phyloP scores from a whole-genome alignment of 2,888 invertebrate species.

The Neria commutata region DNA sequence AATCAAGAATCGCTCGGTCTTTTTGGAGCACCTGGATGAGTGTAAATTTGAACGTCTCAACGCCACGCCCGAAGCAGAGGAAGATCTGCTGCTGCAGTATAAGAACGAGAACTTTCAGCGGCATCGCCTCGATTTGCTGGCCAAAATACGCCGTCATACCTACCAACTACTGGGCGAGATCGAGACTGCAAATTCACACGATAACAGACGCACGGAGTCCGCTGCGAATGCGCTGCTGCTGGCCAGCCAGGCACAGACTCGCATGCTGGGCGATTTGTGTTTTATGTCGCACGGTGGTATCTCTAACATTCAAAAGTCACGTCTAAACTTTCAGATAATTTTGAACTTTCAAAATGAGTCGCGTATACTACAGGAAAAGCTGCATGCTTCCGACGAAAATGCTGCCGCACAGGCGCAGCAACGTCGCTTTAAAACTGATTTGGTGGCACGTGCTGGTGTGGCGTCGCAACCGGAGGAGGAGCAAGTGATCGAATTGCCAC shows the following conservation, averaged over 20 bases:
- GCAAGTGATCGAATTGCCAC: constrained; percentile 40
- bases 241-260: neutral
- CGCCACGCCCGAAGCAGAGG: constrained; percentile 32
- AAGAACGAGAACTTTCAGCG: constrained; percentile 40
- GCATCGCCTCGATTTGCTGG: constrained; percentile 40
- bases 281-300: constrained; percentile 38
- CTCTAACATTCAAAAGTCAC: constrained; percentile 36
- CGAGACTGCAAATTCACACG: too few relatives aligned
- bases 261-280: constrained; percentile 38
- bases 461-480: constrained; percentile 34
- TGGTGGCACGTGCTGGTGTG: neutral
- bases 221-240: neutral
- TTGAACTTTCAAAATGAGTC: constrained; percentile 38
- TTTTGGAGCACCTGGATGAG: constrained; percentile 34
- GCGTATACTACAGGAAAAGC: constrained; percentile 33
- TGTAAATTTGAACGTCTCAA: constrained; percentile 38
- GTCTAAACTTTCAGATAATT: constrained; percentile 37
- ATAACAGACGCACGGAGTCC: too few relatives aligned
- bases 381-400: constrained; percentile 33
- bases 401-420: constrained; percentile 22
- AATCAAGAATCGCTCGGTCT: constrained; percentile 41
- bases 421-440: constrained; percentile 7
- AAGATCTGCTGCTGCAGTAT: constrained; percentile 39
- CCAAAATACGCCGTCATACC: constrained; percentile 33
- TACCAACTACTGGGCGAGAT: constrained; percentile 20